A percentile compares a stretch with the other conserved stretches of the same genome.
Conservation (phyloP, 1,140 invertebrate species). For the Hirudo medicinalis region DNA sequence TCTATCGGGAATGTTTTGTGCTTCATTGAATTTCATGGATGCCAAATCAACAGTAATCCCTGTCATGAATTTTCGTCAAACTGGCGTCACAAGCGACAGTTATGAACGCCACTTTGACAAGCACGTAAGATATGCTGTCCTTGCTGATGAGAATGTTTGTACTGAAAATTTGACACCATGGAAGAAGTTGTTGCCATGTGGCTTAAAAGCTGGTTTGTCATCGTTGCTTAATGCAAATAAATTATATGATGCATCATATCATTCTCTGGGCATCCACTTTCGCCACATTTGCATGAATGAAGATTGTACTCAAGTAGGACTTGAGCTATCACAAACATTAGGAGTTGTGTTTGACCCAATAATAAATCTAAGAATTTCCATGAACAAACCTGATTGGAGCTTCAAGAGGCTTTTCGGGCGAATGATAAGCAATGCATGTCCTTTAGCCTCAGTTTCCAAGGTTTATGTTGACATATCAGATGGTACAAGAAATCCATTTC, state of each 20-base stretch:
- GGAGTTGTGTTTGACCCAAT: constrained; percentile 68
- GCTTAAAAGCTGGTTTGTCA: constrained; percentile 56
- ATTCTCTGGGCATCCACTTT: constrained; percentile 74
- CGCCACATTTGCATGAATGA: constrained; percentile 56
- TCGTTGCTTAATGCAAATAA: constrained; percentile 75
- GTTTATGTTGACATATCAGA: constrained; percentile 69
- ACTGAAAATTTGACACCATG: constrained; percentile 97
- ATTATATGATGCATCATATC: constrained; percentile 83
- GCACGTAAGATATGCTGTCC: constrained; percentile 61
- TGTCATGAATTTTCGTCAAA: constrained; percentile 64
- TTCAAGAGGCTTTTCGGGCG: constrained; percentile 71
- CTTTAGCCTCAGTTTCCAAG: constrained; percentile 58
- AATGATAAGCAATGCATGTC: constrained; percentile 61
- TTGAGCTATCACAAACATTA: constrained; percentile 70
- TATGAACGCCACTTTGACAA: constrained; percentile 17
- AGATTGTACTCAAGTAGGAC: constrained; percentile 50
- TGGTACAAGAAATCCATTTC: constrained; percentile 31
- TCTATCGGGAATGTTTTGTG: constrained; percentile 82
- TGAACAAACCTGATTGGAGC: constrained; percentile 55
- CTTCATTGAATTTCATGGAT: constrained; percentile 89
- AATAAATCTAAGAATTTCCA: not conserved
- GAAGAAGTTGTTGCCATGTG: constrained; percentile 86
- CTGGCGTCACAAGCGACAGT: constrained; percentile 44
- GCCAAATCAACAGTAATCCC: constrained; percentile 71
- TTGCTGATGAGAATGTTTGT: constrained; percentile 89